Percentiles rank a stretch among this genome's conserved stretches.
Conservation (phyloP, 2,797 vertebrate species). For the Sparidentex hasta region DNA sequence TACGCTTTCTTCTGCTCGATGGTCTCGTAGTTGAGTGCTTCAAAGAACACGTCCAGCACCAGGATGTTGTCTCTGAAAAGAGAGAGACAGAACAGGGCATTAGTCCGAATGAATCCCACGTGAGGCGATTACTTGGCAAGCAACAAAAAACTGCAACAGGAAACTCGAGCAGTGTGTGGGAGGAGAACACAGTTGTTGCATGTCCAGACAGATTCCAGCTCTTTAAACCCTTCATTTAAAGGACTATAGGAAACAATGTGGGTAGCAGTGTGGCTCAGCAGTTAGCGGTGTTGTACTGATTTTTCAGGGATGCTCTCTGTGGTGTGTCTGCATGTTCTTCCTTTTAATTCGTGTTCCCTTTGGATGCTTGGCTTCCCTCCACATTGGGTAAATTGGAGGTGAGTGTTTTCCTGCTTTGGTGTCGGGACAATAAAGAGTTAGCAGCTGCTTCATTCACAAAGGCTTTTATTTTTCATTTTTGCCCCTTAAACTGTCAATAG, state of each 20-base stretch:
- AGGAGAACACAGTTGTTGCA: not conserved
- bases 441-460: not conserved
- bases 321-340: not conserved
- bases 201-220: not conserved
- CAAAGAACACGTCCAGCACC: constrained; percentile 98
- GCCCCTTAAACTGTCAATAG: too few relatives aligned
- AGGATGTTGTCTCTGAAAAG: constrained; percentile 95
- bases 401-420: not conserved
- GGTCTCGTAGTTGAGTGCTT: constrained; percentile 98
- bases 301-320: not conserved
- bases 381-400: not conserved
- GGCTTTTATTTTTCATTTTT: not conserved
- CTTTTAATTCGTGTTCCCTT: not conserved
- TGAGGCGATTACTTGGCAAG: not conserved
- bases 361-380: not conserved
- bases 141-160: constrained; percentile 16
- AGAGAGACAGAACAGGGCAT: constrained; percentile 27
- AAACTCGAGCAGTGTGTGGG: constrained; percentile 18
- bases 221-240: constrained; percentile 18
- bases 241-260: not conserved
- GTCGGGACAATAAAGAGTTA: not conserved
- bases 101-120: constrained; percentile 30
- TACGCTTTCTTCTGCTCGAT: constrained; percentile 99
- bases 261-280: constrained; percentile 10
- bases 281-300: not conserved